phyloP scores from a whole-genome alignment of 2,888 invertebrate genomes.

The Nemurella pictetii region DNA sequence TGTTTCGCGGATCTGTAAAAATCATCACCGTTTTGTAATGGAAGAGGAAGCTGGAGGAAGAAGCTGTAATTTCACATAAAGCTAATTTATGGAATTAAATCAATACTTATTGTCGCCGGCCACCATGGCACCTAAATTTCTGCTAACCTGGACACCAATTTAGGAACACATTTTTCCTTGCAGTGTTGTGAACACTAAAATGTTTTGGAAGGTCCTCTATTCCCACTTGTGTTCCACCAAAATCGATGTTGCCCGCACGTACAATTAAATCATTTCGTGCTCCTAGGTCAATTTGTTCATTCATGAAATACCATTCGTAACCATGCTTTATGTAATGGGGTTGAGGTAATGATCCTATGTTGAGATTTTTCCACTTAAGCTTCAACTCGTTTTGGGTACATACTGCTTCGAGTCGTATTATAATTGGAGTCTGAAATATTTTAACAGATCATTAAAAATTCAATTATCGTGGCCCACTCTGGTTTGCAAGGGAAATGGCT shows the following conservation, averaged over 20 bases:
- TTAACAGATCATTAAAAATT: not conserved
- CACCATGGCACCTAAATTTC: no score
- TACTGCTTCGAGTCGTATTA: not conserved
- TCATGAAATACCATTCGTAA: not conserved
- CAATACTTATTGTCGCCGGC: no score
- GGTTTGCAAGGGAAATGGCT: no score
- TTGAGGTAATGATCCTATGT: not conserved
- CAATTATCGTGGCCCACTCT: no score
- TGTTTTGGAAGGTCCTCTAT: not conserved
- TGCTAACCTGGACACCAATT: not conserved
- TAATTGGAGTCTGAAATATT: not conserved
- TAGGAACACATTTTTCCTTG: not conserved
- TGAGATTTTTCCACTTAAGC: not conserved
- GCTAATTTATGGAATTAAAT: no score
- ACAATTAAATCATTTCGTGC: not conserved
- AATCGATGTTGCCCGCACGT: not conserved
- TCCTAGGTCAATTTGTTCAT: not conserved
- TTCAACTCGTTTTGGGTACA: not conserved
- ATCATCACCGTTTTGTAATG: no score
- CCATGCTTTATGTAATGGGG: not conserved
- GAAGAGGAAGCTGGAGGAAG: no score
- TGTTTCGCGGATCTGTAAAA: conserved; percentile 46
- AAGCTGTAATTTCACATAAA: no score
- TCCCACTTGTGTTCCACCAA: not conserved
- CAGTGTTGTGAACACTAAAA: not conserved